Evolutionary conservation across 2,888 invertebrate genomes (phyloP).

Genomic region (Callimorpha dominula): DNA sequence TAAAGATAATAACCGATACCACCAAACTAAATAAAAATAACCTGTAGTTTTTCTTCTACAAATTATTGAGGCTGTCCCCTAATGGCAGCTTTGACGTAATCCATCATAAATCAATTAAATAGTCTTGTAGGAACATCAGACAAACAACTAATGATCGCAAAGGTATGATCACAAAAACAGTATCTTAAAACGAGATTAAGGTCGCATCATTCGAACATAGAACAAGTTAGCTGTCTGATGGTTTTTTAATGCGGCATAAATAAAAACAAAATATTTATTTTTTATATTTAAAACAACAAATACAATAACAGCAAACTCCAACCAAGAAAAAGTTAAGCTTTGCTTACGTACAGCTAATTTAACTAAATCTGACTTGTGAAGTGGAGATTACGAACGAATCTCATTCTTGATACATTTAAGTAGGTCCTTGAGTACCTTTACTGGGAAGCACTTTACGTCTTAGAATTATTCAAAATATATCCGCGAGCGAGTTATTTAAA

Average conservation of each 20-base stretch:
- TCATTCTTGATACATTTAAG: constrained; percentile 31
- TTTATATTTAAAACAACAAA: neutral
- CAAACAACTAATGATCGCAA: neutral
- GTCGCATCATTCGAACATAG: neutral
- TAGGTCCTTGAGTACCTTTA: constrained; percentile 28
- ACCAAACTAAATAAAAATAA: neutral
- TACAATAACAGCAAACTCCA: neutral
- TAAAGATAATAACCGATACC: too few relatives aligned
- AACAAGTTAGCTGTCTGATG: neutral
- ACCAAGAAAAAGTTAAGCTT: neutral
- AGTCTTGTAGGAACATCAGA: neutral
- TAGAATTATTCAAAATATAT: constrained; percentile 41
- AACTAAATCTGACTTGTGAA: constrained; percentile 33
- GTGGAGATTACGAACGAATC: constrained; percentile 42
- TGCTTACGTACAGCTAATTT: constrained; percentile 11
- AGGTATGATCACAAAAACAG: neutral
- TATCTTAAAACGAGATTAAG: neutral
- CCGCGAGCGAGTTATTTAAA: constrained; percentile 28
- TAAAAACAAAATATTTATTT: too few relatives aligned
- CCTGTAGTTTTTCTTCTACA: neutral
- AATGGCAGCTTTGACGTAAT: neutral
- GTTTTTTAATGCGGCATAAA: too few relatives aligned
- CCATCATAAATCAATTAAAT: too few relatives aligned
- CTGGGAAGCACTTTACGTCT: constrained; percentile 26
- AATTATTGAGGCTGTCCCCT: neutral